Evolutionary conservation across 2,888 invertebrate species (phyloP).

Genomic region (Netelia melanura): DNA sequence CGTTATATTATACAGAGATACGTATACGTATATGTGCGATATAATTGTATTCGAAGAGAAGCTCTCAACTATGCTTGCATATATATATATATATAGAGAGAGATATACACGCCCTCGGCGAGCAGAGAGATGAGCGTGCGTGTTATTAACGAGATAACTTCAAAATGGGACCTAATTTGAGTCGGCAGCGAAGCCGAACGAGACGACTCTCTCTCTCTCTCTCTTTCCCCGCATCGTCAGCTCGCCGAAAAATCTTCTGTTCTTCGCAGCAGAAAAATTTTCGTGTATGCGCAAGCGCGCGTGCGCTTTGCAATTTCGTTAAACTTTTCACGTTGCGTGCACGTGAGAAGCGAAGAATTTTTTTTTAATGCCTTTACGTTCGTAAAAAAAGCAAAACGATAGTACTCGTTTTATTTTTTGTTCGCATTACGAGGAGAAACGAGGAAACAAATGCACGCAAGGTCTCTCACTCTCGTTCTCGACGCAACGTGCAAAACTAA

Average conservation of each 20-base stretch:
- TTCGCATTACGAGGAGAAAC: not conserved
- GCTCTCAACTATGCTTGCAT: not conserved
- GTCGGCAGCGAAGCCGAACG: conserved; percentile 61
- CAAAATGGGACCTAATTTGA: conserved; percentile 64
- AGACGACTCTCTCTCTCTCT: not conserved
- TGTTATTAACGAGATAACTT: conserved; percentile 68
- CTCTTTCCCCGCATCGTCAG: too few relatives aligned
- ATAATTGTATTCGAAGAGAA: not conserved
- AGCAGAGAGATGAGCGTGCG: conserved; percentile 47
- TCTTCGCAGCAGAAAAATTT: not conserved
- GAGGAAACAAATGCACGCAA: not conserved
- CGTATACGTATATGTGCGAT: not conserved
- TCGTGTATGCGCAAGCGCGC: conserved; percentile 14
- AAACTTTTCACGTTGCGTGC: conserved; percentile 6
- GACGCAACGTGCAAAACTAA: not conserved
- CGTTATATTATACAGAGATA: not conserved
- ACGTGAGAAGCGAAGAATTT: conserved; percentile 13
- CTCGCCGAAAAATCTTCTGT: too few relatives aligned
- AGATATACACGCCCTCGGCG: conserved; percentile 36
- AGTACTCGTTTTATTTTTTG: not conserved
- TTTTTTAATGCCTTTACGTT: too few relatives aligned
- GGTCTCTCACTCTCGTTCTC: not conserved
- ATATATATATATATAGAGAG: not conserved
- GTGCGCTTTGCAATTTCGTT: conserved; percentile 5
- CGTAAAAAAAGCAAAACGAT: too few relatives aligned